Evolutionary conservation across 2,888 invertebrate genomes (phyloP).

Genomic region (Ametastegia equiseti): DNA sequence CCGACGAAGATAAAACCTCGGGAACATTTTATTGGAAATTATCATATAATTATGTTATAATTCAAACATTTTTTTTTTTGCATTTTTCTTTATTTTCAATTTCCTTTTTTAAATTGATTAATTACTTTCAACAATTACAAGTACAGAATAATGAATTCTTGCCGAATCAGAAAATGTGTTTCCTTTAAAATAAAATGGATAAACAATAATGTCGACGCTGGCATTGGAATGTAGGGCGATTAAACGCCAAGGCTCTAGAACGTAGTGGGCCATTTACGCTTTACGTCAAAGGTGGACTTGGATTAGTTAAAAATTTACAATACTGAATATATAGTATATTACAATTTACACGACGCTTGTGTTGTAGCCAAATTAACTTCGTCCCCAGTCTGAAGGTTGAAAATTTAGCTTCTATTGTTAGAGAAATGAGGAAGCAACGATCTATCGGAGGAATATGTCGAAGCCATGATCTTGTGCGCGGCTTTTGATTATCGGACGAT

Average conservation of each 20-base stretch:
- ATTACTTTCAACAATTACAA: background rate
- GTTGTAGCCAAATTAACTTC: background rate
- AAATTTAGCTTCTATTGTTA: background rate
- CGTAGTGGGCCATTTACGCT: background rate
- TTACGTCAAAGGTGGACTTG: conserved; percentile 3
- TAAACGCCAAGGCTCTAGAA: conserved; percentile 13
- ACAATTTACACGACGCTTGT: conserved; percentile 68
- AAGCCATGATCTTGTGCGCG: conserved; percentile 45
- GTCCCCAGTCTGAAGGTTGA: background rate
- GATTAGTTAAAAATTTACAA: conserved; percentile 61
- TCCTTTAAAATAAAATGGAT: conserved; percentile 27
- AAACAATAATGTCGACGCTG: conserved; percentile 55
- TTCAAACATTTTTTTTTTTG: background rate
- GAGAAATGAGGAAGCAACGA: conserved; percentile 50
- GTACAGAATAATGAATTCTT: conserved; percentile 18
- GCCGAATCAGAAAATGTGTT: conserved; percentile 53
- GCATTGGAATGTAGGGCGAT: conserved; percentile 70
- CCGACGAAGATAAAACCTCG: no score
- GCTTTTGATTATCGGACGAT: conserved; percentile 45
- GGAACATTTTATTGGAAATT: background rate
- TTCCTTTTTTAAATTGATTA: background rate
- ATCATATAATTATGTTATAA: background rate
- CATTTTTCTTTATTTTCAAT: background rate
- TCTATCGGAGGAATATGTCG: conserved; percentile 52
- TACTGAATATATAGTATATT: conserved; percentile 72